Conservation (phyloP, 2,113 vertebrate genomes). For the Puntigrus tetrazona region DNA sequence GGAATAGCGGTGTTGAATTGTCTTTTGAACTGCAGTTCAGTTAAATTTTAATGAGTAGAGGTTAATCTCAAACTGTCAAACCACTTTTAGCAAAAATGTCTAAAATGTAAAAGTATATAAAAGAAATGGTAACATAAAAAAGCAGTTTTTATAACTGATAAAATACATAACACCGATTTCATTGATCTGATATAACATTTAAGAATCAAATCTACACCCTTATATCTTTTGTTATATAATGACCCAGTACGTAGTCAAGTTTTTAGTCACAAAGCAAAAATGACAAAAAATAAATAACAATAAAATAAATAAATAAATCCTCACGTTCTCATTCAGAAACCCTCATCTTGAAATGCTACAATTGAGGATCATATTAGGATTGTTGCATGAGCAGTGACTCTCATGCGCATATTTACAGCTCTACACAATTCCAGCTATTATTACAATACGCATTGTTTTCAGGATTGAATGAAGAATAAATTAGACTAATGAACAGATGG, state of each 20-base stretch:
- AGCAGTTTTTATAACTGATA: not conserved
- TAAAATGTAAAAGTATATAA: too few species aligned
- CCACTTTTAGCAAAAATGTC: too few species aligned
- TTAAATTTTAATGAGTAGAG: too few species aligned
- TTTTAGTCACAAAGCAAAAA: not conserved
- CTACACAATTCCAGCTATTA: conserved; percentile 2
- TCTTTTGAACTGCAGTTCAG: too few species aligned
- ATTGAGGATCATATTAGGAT: not conserved
- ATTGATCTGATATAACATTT: not conserved
- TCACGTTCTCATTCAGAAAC: not conserved
- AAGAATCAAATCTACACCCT: not conserved
- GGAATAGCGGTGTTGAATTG: too few species aligned
- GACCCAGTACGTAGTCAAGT: not conserved
- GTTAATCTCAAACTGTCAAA: too few species aligned
- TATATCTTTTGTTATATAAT: not conserved
- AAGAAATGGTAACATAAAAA: too few species aligned
- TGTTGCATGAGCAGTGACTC: not conserved
- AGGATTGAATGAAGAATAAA: conserved; percentile 16
- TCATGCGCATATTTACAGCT: conserved; percentile 2
- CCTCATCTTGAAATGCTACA: not conserved
- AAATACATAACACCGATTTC: not conserved
- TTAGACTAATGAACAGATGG: conserved; percentile 43
- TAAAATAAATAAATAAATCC: too few species aligned
- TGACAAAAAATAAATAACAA: not conserved
- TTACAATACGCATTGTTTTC: conserved; percentile 16